Base-by-base conservation (phyloP, 2,888 invertebrate species). In the Sarcophaga subvicina region DNA sequence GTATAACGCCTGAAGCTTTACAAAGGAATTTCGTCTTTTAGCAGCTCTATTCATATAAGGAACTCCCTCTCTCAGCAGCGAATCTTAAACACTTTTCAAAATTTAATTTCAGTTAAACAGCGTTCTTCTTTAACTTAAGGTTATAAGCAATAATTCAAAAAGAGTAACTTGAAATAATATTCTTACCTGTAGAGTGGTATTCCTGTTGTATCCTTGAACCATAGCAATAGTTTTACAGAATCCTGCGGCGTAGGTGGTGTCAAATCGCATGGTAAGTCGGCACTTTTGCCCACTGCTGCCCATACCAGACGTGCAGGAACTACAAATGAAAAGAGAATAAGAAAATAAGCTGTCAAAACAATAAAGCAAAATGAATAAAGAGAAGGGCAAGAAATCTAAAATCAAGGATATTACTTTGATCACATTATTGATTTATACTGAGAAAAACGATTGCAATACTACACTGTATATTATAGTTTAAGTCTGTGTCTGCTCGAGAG, bases 171-270 rank as follows among this genome's bases (percentile, higher is more conserved):
- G 37, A 47, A n/a, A 20, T 67, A 45, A 49, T 54, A 93, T 94
- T 12, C 54, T 95, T 93, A 97, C 98, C 97, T 98, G 94, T 98
- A 98, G 81, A 98, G 95, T 14, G 98, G 98, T 94, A 98, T 97
- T 84, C 97, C 96, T 75, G 95, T 96, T 72, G 95, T 95, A 91
- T 97, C 98, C 93, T 97, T 98, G 95, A 98, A 98, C 98, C 98
- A 98, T 86, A 98, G 95, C 90, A 98, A 96, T 96, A 98, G 96
- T 91, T 96, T 97, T 69, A 97, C 96, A 80, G 95, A 94, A 89
- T 97, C 96, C 75, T 95, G 95, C 0, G 96, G 95, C 37, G 95
- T 94, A 0, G 97, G 96, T 54, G 96, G 95, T 75, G 95, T 95
- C 88, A 98, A 95, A 94, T 98, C 97, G 94, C 98, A 98, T 0